A percentile compares a stretch with the other conserved stretches of the same genome.
Evolutionary conservation across 30 jellyfish, hydroid and myxozoan species (phyloP).

Genomic region (Cassiopea andromeda): DNA sequence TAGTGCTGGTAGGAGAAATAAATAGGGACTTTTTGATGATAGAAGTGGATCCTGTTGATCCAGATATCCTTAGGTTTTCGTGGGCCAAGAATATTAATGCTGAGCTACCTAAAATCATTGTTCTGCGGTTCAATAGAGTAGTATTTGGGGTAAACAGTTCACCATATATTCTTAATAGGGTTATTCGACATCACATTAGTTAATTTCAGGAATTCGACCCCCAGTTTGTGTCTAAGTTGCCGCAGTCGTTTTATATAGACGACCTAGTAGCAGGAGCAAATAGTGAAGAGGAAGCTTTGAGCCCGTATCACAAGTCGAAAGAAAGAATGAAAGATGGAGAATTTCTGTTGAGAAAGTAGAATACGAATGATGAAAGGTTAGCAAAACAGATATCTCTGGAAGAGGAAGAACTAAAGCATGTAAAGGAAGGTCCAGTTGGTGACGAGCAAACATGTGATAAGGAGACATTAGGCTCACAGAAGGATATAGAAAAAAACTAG

Average conservation of each 20-base stretch:
- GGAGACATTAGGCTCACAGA: constrained; percentile 35
- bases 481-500: constrained; percentile 36
- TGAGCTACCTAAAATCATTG: constrained; percentile 20
- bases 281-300: constrained; percentile 23
- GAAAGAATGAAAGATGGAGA: constrained; percentile 49
- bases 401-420: background rate
- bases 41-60: constrained; percentile 39
- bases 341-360: constrained; percentile 52
- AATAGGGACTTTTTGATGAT: constrained; percentile 46
- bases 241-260: constrained; percentile 45
- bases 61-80: constrained; percentile 51
- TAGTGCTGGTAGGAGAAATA: constrained; percentile 52
- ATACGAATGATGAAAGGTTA: constrained; percentile 27
- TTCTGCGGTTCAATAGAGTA: constrained; percentile 7
- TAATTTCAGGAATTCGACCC: constrained; percentile 18
- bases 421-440: background rate
- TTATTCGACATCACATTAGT: constrained; percentile 23
- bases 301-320: constrained; percentile 16
- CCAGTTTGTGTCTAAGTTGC: constrained; percentile 21
- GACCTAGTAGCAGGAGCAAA: constrained; percentile 41
- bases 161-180: constrained; percentile 48
- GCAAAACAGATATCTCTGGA: constrained; percentile 25
- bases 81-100: constrained; percentile 3
- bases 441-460: constrained; percentile 18
- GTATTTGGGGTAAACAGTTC: constrained; percentile 55